A percentile compares a stretch with the other conserved stretches of the same genome.
Evolutionary conservation across 2,113 vertebrate genomes (phyloP).

Genomic region (Cettia cetti): DNA sequence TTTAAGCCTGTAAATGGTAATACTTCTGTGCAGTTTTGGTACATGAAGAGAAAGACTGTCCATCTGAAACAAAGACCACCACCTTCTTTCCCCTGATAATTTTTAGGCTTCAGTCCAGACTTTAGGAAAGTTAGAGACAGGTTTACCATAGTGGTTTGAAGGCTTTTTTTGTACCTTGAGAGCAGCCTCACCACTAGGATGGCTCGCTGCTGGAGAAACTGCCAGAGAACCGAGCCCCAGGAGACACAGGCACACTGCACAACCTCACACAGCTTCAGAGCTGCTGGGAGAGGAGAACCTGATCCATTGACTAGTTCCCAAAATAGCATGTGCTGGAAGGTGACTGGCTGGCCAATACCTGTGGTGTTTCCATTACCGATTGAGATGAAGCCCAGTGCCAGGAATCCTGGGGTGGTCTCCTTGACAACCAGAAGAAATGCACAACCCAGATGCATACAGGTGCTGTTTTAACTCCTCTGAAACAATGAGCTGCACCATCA

Average conservation of each 20-base stretch:
- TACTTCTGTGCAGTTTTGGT: background rate
- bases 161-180: background rate
- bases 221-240: rapidly evolving
- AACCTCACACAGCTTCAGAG: background rate
- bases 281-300: background rate
- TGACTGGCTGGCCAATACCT: constrained; percentile 43
- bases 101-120: background rate
- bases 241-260: background rate
- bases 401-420: constrained; percentile 31
- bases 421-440: constrained; percentile 29
- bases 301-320: constrained; percentile 17
- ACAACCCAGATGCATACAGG: background rate
- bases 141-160: background rate
- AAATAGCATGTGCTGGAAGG: constrained; percentile 45
- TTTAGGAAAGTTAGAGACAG: background rate
- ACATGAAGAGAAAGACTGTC: background rate
- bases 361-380: constrained; percentile 15
- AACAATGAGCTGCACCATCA: background rate
- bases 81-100: background rate
- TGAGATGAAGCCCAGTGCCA: constrained; percentile 11
- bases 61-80: background rate
- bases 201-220: background rate
- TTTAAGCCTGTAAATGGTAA: background rate
- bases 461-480: background rate
- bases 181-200: background rate